Evolutionary conservation across 2,113 vertebrate genomes (phyloP).

Genomic region (Genyomyrus donnyi): DNA sequence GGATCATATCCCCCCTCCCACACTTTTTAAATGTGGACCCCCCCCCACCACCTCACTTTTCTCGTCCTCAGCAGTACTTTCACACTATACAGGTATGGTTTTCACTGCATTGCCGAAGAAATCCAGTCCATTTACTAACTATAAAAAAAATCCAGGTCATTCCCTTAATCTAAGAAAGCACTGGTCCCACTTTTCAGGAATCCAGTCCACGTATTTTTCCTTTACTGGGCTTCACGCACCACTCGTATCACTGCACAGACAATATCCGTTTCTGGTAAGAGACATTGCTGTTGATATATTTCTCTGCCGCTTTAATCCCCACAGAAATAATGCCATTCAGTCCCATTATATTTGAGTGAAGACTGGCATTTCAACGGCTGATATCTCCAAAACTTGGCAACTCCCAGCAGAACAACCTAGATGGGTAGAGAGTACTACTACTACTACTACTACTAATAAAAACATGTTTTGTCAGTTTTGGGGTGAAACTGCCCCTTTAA

Average conservation of each 20-base stretch:
- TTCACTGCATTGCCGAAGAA: neutral
- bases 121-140: neutral
- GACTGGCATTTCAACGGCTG: neutral
- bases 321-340: neutral
- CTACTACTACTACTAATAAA: neutral
- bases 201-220: neutral
- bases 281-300: neutral
- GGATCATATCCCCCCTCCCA: no score
- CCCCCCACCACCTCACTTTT: neutral
- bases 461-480: neutral
- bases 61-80: neutral
- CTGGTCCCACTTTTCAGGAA: neutral
- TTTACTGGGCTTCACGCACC: neutral
- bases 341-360: neutral
- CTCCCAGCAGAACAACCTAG: neutral
- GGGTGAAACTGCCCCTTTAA: neutral
- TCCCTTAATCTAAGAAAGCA: neutral
- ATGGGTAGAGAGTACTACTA: no score
- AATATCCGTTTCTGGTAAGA: neutral
- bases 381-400: neutral
- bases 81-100: neutral
- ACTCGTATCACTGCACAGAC: neutral
- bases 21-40: neutral
- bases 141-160: neutral
- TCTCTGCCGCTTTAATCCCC: neutral